Evolutionary conservation across 2,113 vertebrate genomes (phyloP).

Genomic region (Gopherus evgoodei): DNA sequence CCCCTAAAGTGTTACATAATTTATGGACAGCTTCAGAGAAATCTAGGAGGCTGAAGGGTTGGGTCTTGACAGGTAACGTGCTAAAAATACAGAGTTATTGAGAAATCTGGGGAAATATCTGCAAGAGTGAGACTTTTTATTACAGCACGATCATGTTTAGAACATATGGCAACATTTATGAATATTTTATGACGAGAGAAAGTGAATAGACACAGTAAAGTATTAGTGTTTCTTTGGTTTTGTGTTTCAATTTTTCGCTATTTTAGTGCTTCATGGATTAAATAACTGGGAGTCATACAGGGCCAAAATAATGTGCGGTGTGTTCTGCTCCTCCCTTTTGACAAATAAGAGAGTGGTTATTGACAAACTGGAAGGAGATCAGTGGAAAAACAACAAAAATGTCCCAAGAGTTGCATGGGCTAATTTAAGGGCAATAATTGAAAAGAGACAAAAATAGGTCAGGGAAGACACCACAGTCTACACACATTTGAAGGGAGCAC

Average conservation of each 20-base stretch:
- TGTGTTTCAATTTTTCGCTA: background rate
- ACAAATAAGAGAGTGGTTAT: background rate
- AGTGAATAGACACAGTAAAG: background rate
- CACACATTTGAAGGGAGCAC: background rate
- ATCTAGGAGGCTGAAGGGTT: background rate
- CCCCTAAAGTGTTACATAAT: no score
- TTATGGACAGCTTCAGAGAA: background rate
- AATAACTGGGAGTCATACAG: background rate
- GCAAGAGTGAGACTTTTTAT: background rate
- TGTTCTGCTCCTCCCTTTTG: background rate
- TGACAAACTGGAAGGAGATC: background rate
- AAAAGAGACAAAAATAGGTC: background rate
- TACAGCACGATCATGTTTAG: background rate
- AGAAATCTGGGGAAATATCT: background rate
- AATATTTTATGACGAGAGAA: background rate
- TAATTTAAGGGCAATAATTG: background rate
- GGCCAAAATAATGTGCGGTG: background rate
- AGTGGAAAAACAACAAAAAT: background rate
- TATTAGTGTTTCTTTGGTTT: background rate
- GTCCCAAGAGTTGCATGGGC: background rate
- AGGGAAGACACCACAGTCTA: background rate
- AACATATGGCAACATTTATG: background rate
- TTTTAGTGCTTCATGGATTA: background rate
- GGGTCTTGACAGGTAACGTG: background rate
- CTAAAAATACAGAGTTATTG: background rate